phyloP scores from a whole-genome alignment of 2,888 invertebrate species.

The Agonopterix heracliana region DNA sequence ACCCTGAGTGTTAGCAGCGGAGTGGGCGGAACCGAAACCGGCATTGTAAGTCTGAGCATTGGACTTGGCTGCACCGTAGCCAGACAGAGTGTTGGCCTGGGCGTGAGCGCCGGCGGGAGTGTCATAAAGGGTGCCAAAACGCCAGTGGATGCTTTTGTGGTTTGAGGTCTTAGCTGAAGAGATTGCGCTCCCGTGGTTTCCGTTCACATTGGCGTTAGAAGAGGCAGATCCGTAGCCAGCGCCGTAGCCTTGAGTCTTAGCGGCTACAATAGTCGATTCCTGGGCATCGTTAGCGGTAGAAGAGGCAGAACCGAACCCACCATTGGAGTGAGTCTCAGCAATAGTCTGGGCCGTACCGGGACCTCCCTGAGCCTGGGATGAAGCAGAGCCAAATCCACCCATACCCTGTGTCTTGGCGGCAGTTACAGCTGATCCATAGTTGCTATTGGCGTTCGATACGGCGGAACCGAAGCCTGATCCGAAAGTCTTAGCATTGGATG shows the following conservation, averaged over 20 bases:
- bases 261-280: conserved; percentile 31
- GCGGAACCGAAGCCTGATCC: conserved; percentile 39
- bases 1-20: conserved; percentile 7
- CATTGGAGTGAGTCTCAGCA: conserved; percentile 31
- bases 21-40: conserved; percentile 12
- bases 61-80: conserved; percentile 21
- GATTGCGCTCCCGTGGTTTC: conserved; percentile 29
- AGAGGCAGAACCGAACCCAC: conserved; percentile 31
- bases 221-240: conserved; percentile 34
- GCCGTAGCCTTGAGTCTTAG: conserved; percentile 39
- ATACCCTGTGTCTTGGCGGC: conserved; percentile 38
- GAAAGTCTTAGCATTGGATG: conserved; percentile 43
- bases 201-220: conserved; percentile 44
- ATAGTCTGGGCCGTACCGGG: conserved; percentile 25
- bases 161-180: conserved; percentile 35
- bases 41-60: conserved; percentile 19
- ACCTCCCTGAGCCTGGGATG: conserved; percentile 37
- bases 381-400: conserved; percentile 41
- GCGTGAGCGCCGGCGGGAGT: conserved; percentile 32
- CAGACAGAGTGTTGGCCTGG: conserved; percentile 23
- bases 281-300: conserved; percentile 27
- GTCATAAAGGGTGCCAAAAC: conserved; percentile 53
- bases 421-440: conserved; percentile 35
- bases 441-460: conserved; percentile 46
- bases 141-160: conserved; percentile 49